Evolutionary conservation across 2,888 invertebrate species (phyloP), one percentile per base, ranked within the genome.

Genomic region (Leptothorax acervorum): DNA sequence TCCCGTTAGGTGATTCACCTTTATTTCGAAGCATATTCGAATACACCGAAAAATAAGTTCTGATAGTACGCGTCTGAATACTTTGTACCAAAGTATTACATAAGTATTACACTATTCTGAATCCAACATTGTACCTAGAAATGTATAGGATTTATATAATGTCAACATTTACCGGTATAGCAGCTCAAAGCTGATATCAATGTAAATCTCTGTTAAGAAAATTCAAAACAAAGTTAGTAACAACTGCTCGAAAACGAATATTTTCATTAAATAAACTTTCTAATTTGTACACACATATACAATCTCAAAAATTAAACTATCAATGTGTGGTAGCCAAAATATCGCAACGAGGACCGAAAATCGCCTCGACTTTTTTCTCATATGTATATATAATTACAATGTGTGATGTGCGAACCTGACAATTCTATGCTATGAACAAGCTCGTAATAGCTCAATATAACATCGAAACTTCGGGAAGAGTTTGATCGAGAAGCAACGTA

Each of bases 131-230:
- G 71, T 90, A 75, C 68, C 63, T 83, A 65, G 79, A 85, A 82
- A 73, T 86, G 63, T 74, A 83, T 55, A 88, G 68, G 76, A 89
- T 87, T 83, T 89, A 84, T 85, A 83, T 83, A 87, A 87, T 88
- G 87, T 90, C 76, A 90, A 90, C 87, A 89, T 89, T 90, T 89
- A 86, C 65, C 78, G 82, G 81, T 85, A 83, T 73, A 86, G 79
- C 86, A 90, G 87, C 87, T 12, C 57, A 66, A 48, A 86, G 85
- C 85, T 90, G 90, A 86, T 86, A 88, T 84, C 84, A 81, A 83
- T 87, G 86, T 90, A 88, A 88, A 42, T 88, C 86, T 86, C 70
- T 85, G 70, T 68, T 84, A 90, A 86, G 84, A 90, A 85, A 87
- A 85, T 87, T 84, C 68, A 83, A 90, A 85, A 85, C 65, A 86